phyloP scores from a whole-genome alignment of 2,797 vertebrate genomes.

The Oophaga sylvatica region DNA sequence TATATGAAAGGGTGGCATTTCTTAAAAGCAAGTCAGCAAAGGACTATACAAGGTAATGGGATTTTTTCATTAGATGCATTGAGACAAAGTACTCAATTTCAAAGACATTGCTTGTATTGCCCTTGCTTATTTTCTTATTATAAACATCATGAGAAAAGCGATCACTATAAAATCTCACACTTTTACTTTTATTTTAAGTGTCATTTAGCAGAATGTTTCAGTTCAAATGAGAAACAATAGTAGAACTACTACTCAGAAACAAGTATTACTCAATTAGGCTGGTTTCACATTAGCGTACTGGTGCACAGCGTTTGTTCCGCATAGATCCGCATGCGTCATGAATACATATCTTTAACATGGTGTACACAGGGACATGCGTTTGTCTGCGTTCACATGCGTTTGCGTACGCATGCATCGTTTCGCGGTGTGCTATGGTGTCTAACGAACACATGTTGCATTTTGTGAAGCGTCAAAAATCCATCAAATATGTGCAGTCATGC shows the following conservation, averaged over 20 bases:
- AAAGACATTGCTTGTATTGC: constrained; percentile 33
- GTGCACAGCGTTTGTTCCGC: too few relatives aligned
- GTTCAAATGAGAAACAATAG: constrained; percentile 1
- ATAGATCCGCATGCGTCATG: too few relatives aligned
- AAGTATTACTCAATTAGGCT: neutral
- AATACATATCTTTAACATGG: too few relatives aligned
- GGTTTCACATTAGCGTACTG: too few relatives aligned
- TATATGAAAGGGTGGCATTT: constrained; percentile 39
- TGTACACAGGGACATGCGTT: too few relatives aligned
- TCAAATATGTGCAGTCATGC: too few relatives aligned
- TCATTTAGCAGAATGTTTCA: constrained; percentile 37
- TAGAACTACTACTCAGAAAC: constrained; percentile 11
- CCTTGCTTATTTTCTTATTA: constrained; percentile 27
- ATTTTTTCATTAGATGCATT: constrained; percentile 39
- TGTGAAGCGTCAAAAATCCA: too few relatives aligned
- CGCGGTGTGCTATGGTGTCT: too few relatives aligned
- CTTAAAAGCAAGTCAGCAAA: constrained; percentile 51
- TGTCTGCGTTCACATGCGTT: too few relatives aligned
- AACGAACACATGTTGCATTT: too few relatives aligned
- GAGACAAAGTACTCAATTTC: constrained; percentile 39
- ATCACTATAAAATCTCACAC: constrained; percentile 6
- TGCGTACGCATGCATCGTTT: too few relatives aligned
- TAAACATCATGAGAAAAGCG: constrained; percentile 36
- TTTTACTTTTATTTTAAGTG: constrained; percentile 38
- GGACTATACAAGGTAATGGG: constrained; percentile 47